Evolutionary conservation across 2,797 vertebrate species (phyloP).

Genomic region (Lagocephalus sceleratus): DNA sequence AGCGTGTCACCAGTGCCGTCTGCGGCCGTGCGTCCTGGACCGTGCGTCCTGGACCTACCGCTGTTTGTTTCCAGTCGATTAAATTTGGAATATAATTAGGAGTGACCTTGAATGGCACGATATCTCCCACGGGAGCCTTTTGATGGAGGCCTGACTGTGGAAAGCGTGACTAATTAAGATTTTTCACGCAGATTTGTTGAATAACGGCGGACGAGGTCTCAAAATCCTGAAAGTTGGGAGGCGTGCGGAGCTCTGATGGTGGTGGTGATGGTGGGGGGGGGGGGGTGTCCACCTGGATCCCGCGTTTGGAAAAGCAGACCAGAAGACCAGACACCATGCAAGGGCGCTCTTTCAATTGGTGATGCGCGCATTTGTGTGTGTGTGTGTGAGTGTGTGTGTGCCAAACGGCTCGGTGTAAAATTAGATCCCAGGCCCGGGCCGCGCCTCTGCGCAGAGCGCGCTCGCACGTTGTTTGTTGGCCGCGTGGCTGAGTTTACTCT

Average conservation of each 20-base stretch:
- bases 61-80: conserved; percentile 63
- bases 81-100: conserved; percentile 63
- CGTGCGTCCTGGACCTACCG: conserved; percentile 16
- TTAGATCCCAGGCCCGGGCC: conserved; percentile 23
- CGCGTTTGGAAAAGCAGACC: conserved; percentile 44
- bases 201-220: conserved; percentile 22
- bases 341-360: conserved; percentile 42
- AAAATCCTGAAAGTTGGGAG: conserved; percentile 31
- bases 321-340: conserved; percentile 21
- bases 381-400: conserved; percentile 7
- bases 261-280: too few relatives aligned
- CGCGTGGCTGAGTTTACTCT: conserved; percentile 17
- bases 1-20: conserved; percentile 16
- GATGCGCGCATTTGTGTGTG: conserved; percentile 13
- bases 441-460: conserved; percentile 5
- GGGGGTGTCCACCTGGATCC: conserved; percentile 19
- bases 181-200: conserved; percentile 38
- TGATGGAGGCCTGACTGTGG: conserved; percentile 58
- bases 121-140: conserved; percentile 53
- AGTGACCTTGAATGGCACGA: conserved; percentile 46
- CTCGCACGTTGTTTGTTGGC: conserved; percentile 24
- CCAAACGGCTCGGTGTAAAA: conserved; percentile 14
- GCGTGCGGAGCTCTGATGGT: too few relatives aligned
- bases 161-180: conserved; percentile 59
- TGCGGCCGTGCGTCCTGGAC: conserved; percentile 4